A percentile compares a stretch with the other conserved stretches of the same genome.
Conservation (phyloP, 2,888 invertebrate species). For the Andrena flavipes region DNA sequence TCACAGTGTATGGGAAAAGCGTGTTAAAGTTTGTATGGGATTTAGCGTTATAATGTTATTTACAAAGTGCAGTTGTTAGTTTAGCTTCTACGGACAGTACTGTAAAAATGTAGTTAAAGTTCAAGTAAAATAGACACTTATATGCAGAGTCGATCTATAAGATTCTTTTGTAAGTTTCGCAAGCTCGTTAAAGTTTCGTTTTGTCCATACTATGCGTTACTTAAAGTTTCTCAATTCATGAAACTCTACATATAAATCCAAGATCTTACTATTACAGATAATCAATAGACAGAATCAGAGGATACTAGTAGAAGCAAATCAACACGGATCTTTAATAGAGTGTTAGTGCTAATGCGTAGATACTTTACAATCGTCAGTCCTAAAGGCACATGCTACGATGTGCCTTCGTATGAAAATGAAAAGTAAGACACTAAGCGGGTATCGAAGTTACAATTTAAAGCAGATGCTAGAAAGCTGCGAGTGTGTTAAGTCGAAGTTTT, state of each 20-base stretch:
- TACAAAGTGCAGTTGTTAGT: constrained; percentile 27
- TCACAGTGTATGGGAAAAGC: constrained; percentile 37
- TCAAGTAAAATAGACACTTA: constrained; percentile 17
- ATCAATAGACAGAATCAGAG: neutral
- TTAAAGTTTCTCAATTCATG: neutral
- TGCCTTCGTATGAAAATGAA: constrained; percentile 32
- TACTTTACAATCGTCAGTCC: constrained; percentile 25
- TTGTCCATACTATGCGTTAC: neutral
- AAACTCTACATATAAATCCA: constrained; percentile 8
- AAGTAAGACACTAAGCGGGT: constrained; percentile 44
- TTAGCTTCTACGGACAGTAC: constrained; percentile 34
- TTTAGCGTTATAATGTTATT: constrained; percentile 29
- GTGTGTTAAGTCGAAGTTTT: constrained; percentile 38
- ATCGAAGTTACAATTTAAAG: constrained; percentile 36
- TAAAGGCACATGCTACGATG: constrained; percentile 38
- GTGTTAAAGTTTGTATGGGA: constrained; percentile 22
- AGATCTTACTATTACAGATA: constrained; percentile 8
- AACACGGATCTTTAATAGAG: constrained; percentile 17
- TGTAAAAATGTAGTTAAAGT: constrained; percentile 18
- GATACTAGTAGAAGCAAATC: constrained; percentile 25
- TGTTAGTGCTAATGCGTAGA: constrained; percentile 5
- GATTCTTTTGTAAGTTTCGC: neutral
- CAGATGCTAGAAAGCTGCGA: constrained; percentile 50
- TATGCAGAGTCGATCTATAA: constrained; percentile 8
- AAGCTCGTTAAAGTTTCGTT: neutral